phyloP scores from a whole-genome alignment of 2,888 invertebrate genomes.

The Aporophyla lueneburgensis region DNA sequence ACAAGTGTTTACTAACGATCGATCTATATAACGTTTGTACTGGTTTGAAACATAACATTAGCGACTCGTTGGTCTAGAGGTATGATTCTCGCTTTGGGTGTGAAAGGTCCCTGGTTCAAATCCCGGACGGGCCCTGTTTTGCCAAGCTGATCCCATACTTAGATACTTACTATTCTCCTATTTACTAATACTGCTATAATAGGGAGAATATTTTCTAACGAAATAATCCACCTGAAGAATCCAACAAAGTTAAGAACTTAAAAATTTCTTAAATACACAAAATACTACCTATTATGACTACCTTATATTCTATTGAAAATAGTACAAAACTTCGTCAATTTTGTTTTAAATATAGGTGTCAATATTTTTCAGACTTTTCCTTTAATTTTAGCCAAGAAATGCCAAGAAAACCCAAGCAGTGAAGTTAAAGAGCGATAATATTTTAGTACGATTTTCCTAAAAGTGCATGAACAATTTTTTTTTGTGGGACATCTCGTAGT shows the following conservation, averaged over 20 bases:
- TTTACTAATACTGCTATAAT: too few species aligned
- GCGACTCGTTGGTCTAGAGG: constrained; percentile 90
- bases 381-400: background rate
- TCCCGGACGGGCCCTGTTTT: constrained; percentile 88
- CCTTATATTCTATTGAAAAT: too few species aligned
- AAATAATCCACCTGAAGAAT: too few species aligned
- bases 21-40: background rate
- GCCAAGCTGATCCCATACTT: too few species aligned
- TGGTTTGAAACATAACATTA: background rate
- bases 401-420: background rate
- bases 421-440: background rate
- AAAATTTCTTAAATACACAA: background rate
- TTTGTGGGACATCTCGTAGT: too few species aligned
- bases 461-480: background rate
- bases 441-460: background rate
- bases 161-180: too few species aligned
- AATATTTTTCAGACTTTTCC: too few species aligned
- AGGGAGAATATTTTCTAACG: too few species aligned
- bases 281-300: too few species aligned
- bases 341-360: background rate
- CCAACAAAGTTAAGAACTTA: background rate
- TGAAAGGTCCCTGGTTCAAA: constrained; percentile 91
- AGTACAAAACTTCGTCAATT: too few species aligned
- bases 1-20: constrained; percentile 10
- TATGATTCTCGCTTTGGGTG: constrained; percentile 91